phyloP scores from a whole-genome alignment of 2,888 invertebrate genomes.

The Adelphocoris suturalis region DNA sequence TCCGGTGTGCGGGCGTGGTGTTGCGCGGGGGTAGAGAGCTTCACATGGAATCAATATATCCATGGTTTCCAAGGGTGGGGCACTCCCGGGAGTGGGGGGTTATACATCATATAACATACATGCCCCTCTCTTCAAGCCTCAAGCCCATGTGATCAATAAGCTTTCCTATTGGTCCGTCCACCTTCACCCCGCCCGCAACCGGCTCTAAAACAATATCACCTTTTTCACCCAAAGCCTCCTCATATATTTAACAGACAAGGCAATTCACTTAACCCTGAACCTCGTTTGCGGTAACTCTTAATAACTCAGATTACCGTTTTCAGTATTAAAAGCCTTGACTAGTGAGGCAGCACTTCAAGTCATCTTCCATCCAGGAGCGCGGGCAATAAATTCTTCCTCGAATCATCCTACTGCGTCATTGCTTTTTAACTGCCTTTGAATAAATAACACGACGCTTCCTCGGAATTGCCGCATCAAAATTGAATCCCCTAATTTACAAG shows the following conservation, averaged over 20 bases:
- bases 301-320: constrained; percentile 60
- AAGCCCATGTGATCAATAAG: constrained; percentile 75
- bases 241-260: constrained; percentile 72
- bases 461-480: constrained; percentile 48
- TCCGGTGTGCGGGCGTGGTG: constrained; percentile 40
- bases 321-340: constrained; percentile 52
- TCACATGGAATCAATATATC: constrained; percentile 75
- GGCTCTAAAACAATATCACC: constrained; percentile 70
- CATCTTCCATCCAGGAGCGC: constrained; percentile 1
- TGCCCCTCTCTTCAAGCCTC: constrained; percentile 67
- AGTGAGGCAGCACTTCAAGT: constrained; percentile 46
- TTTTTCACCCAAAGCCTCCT: constrained; percentile 68
- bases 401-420: constrained; percentile 41
- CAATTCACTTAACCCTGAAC: constrained; percentile 72
- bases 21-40: constrained; percentile 21
- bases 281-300: constrained; percentile 66
- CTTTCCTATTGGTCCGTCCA: constrained; percentile 75
- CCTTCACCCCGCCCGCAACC: constrained; percentile 32
- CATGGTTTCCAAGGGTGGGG: constrained; percentile 75
- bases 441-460: neutral
- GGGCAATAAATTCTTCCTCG: neutral
- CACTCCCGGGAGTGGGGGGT: constrained; percentile 70
- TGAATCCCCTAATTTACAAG: constrained; percentile 30
- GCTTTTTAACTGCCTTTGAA: constrained; percentile 55
- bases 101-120: constrained; percentile 76